These are phyloP conservation scores for Thalassaphorura encarpata DNA, from an alignment of 1,140 invertebrate species.

Conservation along the genomic window DNA sequence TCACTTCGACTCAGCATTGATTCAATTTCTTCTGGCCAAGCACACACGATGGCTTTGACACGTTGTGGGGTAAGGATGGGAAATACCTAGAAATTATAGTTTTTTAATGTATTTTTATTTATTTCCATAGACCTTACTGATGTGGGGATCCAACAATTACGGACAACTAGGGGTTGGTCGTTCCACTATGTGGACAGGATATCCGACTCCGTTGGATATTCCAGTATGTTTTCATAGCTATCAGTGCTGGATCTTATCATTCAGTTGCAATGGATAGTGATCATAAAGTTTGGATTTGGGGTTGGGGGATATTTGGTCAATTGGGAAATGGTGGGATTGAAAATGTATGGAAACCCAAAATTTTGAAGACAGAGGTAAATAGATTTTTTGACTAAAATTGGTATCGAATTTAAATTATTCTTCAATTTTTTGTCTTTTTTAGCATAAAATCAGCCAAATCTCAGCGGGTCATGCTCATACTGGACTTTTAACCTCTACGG, in stretches of 20 bases:
- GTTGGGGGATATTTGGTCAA: conserved; percentile 27
- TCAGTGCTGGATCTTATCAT: conserved; percentile 24
- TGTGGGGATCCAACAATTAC: conserved; percentile 24
- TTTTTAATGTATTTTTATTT: background rate
- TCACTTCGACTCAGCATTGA: conserved; percentile 20
- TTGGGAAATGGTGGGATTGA: conserved; percentile 21
- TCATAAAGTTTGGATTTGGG: conserved; percentile 28
- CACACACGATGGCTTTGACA: conserved; percentile 27
- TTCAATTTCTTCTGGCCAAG: conserved; percentile 23
- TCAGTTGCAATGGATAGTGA: conserved; percentile 25
- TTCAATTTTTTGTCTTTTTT: background rate
- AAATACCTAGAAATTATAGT: background rate
- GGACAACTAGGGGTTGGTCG: conserved; percentile 26
- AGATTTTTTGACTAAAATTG: background rate
- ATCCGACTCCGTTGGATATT: conserved; percentile 16
- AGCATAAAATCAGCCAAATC: conserved; percentile 24
- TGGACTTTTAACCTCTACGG: conserved; percentile 21
- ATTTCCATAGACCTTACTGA: conserved; percentile 20
- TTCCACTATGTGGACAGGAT: conserved; percentile 9
- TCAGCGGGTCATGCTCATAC: conserved; percentile 32
- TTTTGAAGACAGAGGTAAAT: conserved; percentile 13
- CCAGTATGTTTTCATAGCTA: conserved; percentile 1
- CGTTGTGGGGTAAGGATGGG: conserved; percentile 17
- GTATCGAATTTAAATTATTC: background rate
- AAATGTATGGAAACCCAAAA: conserved; percentile 11